phyloP scores from a whole-genome alignment of 2,888 invertebrate genomes.

The Eurytoma californica region DNA sequence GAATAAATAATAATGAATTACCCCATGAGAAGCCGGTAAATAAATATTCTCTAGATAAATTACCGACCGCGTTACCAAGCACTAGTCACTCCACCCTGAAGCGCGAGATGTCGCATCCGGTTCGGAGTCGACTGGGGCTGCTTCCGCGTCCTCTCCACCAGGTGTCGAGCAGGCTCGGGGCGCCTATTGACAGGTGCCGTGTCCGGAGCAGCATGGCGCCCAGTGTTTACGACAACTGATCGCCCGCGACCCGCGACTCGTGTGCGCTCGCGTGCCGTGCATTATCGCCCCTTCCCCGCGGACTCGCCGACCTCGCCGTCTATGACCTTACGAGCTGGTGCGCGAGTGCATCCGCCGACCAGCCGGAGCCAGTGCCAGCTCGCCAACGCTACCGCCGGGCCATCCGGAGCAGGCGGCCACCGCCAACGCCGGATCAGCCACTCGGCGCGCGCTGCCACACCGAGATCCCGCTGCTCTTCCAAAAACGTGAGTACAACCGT shows the following conservation, averaged over 20 bases:
- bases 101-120: conserved; percentile 20
- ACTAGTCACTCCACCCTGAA: too few species aligned
- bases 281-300: background rate
- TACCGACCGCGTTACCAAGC: background rate
- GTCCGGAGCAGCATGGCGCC: conserved; percentile 67
- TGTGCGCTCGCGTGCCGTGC: background rate
- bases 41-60: background rate
- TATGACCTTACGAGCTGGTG: background rate
- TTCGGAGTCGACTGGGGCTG: background rate
- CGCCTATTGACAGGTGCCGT: conserved; percentile 69
- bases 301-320: background rate
- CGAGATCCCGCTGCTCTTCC: conserved; percentile 18
- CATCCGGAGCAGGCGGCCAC: background rate
- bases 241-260: conserved; percentile 48
- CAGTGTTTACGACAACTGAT: conserved; percentile 74
- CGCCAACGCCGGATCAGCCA: conserved; percentile 2
- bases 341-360: background rate
- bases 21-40: background rate
- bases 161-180: conserved; percentile 31
- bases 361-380: background rate
- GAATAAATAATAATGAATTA: too few species aligned
- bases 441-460: background rate
- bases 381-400: background rate
- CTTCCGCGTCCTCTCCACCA: background rate
- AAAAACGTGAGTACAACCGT: conserved; percentile 25